phyloP scores from a whole-genome alignment of 2,797 vertebrate genomes.

The Crypturellus tataupa region DNA sequence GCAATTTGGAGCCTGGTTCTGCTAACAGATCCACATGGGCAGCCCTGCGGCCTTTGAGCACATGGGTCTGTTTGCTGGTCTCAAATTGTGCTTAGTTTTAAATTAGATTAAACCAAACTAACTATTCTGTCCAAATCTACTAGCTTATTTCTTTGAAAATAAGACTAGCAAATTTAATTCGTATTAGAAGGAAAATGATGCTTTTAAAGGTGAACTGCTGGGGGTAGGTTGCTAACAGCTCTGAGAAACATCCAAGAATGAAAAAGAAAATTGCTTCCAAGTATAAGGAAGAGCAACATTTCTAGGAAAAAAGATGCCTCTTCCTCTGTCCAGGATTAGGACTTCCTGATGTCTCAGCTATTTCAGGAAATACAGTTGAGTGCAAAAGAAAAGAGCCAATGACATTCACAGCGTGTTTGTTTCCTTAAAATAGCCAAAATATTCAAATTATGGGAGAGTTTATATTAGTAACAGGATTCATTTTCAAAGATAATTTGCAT shows the following conservation, averaged over 20 bases:
- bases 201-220: slow-evolving; percentile 52
- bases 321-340: not conserved
- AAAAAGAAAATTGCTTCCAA: not conserved
- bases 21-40: not conserved
- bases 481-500: not conserved
- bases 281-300: not conserved
- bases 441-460: not conserved
- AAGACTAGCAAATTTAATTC: not conserved
- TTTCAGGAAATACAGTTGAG: not conserved
- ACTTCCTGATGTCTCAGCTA: not conserved
- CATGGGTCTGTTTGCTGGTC: not conserved
- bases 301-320: not conserved
- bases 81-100: not conserved
- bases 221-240: slow-evolving; percentile 34
- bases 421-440: not conserved
- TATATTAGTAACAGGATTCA: not conserved
- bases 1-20: not conserved
- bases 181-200: not conserved
- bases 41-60: not conserved
- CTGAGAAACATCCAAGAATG: not conserved
- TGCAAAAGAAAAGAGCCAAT: not conserved
- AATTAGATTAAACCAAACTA: slow-evolving; percentile 11
- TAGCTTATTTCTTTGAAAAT: not conserved
- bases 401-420: not conserved
- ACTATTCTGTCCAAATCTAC: not conserved